Percentiles rank a stretch among this genome's conserved stretches.
phyloP scores from a whole-genome alignment of 2,113 vertebrate species.

The Gadus chalcogrammus region DNA sequence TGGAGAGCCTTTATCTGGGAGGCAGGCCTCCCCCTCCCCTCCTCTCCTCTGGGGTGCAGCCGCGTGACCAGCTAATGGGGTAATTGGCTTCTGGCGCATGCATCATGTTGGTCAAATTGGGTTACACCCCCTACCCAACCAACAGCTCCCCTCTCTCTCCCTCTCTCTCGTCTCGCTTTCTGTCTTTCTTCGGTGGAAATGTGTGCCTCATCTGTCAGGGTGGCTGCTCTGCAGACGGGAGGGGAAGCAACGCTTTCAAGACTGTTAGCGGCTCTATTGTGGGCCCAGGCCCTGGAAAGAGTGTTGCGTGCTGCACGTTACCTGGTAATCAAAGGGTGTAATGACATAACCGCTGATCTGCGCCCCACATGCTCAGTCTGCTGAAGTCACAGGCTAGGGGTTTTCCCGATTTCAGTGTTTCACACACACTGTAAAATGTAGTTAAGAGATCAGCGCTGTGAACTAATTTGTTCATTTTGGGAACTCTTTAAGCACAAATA shows the following conservation, averaged over 20 bases:
- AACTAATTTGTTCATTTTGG: no score
- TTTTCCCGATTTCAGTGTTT: no score
- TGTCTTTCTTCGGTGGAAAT: constrained; percentile 39
- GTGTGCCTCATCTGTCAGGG: constrained; percentile 61
- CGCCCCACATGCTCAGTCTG: no score
- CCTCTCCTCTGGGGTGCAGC: constrained; percentile 58
- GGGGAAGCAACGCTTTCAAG: constrained; percentile 55
- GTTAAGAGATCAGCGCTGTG: no score
- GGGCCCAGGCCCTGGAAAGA: constrained; percentile 40
- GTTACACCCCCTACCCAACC: constrained; percentile 51
- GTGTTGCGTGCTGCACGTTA: constrained; percentile 1
- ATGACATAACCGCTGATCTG: constrained; percentile 21
- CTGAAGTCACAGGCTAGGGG: no score
- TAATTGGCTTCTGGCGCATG: constrained; percentile 73
- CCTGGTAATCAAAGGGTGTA: constrained; percentile 47
- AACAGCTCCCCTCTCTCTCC: constrained; percentile 14
- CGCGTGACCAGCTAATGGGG: constrained; percentile 75
- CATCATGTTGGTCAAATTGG: constrained; percentile 66
- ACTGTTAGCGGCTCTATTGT: constrained; percentile 37
- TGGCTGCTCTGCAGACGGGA: constrained; percentile 21
- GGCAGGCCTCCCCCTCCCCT: not conserved
- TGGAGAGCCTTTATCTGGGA: constrained; percentile 59
- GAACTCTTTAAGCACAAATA: no score
- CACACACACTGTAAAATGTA: no score
- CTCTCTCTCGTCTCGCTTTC: constrained; percentile 11